Conservation (phyloP, 1,140 invertebrate genomes). For the Fopius arisanus region DNA sequence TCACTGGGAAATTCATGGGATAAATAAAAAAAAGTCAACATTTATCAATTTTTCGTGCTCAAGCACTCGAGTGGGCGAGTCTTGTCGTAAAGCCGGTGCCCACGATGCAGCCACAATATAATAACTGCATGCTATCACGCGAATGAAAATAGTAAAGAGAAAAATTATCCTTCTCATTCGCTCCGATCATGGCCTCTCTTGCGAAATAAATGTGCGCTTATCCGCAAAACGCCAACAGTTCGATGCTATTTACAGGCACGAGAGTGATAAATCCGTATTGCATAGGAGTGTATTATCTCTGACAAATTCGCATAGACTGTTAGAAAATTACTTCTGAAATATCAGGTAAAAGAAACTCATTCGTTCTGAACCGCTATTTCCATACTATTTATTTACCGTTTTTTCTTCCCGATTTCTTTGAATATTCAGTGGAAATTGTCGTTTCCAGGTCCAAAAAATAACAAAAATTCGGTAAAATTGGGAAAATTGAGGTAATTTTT, state of each 20-base stretch:
- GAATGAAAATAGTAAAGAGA: not conserved
- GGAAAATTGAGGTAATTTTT: too few species aligned
- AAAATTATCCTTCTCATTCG: not conserved
- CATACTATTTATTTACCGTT: too few species aligned
- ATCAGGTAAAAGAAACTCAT: too few species aligned
- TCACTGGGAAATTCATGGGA: too few species aligned
- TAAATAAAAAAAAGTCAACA: too few species aligned
- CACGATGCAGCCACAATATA: conserved; percentile 1
- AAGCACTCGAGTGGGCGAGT: not conserved
- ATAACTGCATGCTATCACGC: not conserved
- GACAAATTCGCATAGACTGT: conserved; percentile 5
- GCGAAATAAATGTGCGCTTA: not conserved
- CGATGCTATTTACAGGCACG: conserved; percentile 4
- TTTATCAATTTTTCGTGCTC: not conserved
- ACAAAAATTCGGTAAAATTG: too few species aligned
- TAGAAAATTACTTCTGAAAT: not conserved
- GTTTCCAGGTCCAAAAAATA: too few species aligned
- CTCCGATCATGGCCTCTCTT: not conserved
- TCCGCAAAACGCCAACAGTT: conserved; percentile 11
- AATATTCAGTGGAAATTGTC: too few species aligned
- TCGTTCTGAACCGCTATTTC: too few species aligned
- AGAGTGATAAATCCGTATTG: not conserved
- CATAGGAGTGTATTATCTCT: not conserved
- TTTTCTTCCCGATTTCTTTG: too few species aligned
- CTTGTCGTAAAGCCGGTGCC: not conserved